phyloP scores from a whole-genome alignment of 2,113 vertebrate species.

The Chloropsis cyanopogon region DNA sequence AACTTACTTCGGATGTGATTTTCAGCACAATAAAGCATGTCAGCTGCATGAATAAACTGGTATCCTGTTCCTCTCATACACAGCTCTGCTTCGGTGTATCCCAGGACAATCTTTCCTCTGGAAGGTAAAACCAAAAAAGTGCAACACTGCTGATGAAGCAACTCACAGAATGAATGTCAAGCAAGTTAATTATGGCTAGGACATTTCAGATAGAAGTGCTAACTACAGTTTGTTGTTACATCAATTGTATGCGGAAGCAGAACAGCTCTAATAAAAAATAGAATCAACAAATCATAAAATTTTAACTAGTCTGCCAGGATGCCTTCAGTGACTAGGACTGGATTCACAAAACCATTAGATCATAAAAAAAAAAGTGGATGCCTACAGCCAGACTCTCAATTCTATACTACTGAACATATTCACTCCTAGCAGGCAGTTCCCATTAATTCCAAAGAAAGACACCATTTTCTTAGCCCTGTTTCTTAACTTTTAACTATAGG shows the following conservation, averaged over 20 bases:
- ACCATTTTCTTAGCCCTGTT: not conserved
- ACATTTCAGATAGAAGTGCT: not conserved
- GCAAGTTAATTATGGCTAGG: not conserved
- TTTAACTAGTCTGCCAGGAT: not conserved
- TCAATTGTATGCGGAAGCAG: not conserved
- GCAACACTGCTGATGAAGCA: not conserved
- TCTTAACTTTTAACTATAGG: not conserved
- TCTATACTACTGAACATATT: not conserved
- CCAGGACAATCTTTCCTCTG: slow-evolving; percentile 83
- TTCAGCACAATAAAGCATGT: slow-evolving; percentile 88
- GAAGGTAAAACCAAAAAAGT: slow-evolving; percentile 7
- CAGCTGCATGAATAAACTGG: slow-evolving; percentile 86
- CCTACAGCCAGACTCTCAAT: not conserved
- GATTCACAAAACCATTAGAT: not conserved
- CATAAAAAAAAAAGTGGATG: not conserved
- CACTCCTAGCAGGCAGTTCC: not conserved
- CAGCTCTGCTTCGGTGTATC: slow-evolving; percentile 84
- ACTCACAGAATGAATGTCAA: not conserved
- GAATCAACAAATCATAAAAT: not conserved
- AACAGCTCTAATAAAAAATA: not conserved
- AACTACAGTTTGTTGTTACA: not conserved
- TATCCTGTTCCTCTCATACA: slow-evolving; percentile 82
- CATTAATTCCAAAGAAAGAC: not conserved
- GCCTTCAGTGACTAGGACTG: not conserved
- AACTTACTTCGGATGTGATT: slow-evolving; percentile 84